Evolutionary conservation across 2,113 vertebrate genomes (phyloP).

Genomic region (Dermatemys mawii): DNA sequence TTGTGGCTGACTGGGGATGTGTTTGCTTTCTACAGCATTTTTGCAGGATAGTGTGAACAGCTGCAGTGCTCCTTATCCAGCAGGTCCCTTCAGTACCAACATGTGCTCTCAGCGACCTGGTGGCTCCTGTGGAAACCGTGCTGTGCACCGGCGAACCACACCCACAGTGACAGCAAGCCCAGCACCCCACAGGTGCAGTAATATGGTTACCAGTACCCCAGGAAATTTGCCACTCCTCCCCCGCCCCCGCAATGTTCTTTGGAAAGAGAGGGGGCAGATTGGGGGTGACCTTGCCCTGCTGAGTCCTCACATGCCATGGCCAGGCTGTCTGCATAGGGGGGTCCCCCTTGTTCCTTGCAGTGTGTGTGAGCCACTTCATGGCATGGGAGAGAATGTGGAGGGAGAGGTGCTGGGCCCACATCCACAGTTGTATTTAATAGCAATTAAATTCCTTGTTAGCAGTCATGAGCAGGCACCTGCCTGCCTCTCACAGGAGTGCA

Average conservation of each 20-base stretch:
- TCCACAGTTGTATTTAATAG: not conserved
- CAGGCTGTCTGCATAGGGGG: not conserved
- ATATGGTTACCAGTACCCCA: not conserved
- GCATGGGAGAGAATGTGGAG: not conserved
- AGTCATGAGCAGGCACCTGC: not conserved
- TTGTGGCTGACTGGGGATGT: not conserved
- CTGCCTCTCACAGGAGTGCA: not conserved
- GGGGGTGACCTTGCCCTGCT: too few species aligned
- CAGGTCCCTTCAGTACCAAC: too few species aligned
- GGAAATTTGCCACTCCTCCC: too few species aligned
- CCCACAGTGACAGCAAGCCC: not conserved
- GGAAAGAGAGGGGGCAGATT: not conserved
- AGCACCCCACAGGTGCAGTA: not conserved
- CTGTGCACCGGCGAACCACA: too few species aligned
- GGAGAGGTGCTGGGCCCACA: not conserved
- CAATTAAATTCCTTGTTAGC: not conserved
- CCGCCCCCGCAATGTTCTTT: not conserved
- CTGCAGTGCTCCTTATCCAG: too few species aligned
- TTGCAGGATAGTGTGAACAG: too few species aligned
- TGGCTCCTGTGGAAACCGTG: too few species aligned
- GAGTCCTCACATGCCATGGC: not conserved
- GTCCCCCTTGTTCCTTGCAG: not conserved
- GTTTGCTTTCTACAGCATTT: not conserved
- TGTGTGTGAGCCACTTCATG: not conserved
- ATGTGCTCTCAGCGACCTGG: too few species aligned